These are phyloP conservation scores for Calliphora vomitoria DNA, from an alignment of 2,888 invertebrate genomes.

Conservation along the genomic window DNA sequence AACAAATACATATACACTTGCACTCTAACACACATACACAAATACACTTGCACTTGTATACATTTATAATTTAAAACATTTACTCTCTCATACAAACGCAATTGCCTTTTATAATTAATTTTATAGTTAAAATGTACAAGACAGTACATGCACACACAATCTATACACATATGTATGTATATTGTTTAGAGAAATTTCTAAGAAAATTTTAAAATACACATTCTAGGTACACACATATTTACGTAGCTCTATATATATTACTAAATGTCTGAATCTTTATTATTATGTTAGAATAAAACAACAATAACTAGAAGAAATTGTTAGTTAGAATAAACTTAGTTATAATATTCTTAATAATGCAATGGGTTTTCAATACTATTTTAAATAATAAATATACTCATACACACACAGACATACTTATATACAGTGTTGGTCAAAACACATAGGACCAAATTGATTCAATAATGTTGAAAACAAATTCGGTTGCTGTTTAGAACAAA, in stretches of 20 bases:
- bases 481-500: no score
- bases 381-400: slow-evolving; percentile 27
- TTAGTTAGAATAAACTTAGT: slow-evolving; percentile 43
- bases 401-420: background rate
- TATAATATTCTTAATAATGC: slow-evolving; percentile 62
- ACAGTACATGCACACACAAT: background rate
- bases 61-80: slow-evolving; percentile 39
- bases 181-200: slow-evolving; percentile 57
- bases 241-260: background rate
- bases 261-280: slow-evolving; percentile 52
- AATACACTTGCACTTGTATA: slow-evolving; percentile 1
- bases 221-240: background rate
- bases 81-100: slow-evolving; percentile 57
- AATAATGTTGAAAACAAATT: no score
- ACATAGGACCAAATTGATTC: no score
- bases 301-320: slow-evolving; percentile 20
- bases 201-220: slow-evolving; percentile 39
- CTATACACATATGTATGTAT: slow-evolving; percentile 10
- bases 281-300: slow-evolving; percentile 46
- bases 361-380: slow-evolving; percentile 59
- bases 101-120: slow-evolving; percentile 77
- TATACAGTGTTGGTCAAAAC: no score
- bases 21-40: slow-evolving; percentile 74
- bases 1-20: slow-evolving; percentile 47
- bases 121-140: slow-evolving; percentile 74